Base-by-base conservation (phyloP, 2,888 invertebrate genomes). In the Hofmannophila pseudospretella region DNA sequence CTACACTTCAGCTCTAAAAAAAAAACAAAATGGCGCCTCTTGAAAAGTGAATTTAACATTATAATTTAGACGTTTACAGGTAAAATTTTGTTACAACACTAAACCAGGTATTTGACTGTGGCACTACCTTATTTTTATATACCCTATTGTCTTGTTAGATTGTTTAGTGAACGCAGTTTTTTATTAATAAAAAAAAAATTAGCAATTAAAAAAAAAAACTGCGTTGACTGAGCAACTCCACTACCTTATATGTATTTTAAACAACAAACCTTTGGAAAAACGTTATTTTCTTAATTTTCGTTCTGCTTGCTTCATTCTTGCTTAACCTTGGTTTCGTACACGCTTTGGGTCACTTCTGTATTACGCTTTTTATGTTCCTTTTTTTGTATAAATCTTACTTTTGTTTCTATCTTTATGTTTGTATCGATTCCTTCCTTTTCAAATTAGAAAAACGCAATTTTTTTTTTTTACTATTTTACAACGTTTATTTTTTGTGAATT, bases 291-390 rank as follows among this genome's bases (percentile, higher is more conserved):
- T 49, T 57, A 47, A 31, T 45, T 56, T 59, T 44, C 49, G 58
- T 65, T 73, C 58, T 42, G 67, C 68, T 72, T 74, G 75, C 72
- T 74, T 74, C 74, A 57, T 68, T 76, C 73, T 69, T 56, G 68
- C 74, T 58, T 71, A 58, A 63, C 50, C 43, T 54, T 59, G 51
- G 48, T 66, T 56, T 37, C 26, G 36, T 45, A 42, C 54, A 64
- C 57, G 73, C 74, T 73, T 16, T 64, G 61, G 61, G 57, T 63
- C 55, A 63, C 50, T 52, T 59, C 50, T 54, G 42, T 65, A 50
- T 54, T 46, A 54, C 38, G 65, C 66, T 67, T 65, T 65, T 54
- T 52, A 45, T 54, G 44, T 68, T 48, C 38, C 42, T 50, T 56
- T 55, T 50, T 51, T 44, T 47, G 33, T 48, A 51, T 38, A 49